Evolutionary conservation across 2,797 vertebrate species (phyloP).

Genomic region (Borostomias antarcticus): DNA sequence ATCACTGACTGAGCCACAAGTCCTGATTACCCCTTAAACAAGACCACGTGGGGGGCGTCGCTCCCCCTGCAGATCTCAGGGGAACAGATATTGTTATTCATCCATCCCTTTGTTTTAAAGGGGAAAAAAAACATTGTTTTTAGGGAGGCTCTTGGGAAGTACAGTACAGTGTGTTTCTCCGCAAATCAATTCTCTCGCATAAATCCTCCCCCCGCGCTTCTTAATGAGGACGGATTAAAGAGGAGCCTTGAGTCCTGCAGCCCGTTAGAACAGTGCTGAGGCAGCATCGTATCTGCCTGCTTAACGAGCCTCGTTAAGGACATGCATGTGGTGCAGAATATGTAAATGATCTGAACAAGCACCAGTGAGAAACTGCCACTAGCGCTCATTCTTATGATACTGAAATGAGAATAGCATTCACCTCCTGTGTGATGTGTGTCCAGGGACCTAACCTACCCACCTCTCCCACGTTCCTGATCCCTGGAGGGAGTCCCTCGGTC

Average conservation of each 20-base stretch:
- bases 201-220: not conserved
- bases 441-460: too few relatives aligned
- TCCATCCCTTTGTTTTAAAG: not conserved
- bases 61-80: too few relatives aligned
- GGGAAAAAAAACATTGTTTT: not conserved
- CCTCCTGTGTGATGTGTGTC: too few relatives aligned
- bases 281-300: too few relatives aligned
- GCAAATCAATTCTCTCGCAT: not conserved
- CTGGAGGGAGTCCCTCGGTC: not conserved
- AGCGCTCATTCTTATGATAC: too few relatives aligned
- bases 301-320: slow-evolving; percentile 1
- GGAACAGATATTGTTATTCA: too few relatives aligned
- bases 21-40: too few relatives aligned
- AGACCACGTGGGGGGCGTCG: too few relatives aligned
- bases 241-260: not conserved
- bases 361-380: too few relatives aligned
- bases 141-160: not conserved
- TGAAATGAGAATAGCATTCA: too few relatives aligned
- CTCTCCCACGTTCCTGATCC: too few relatives aligned
- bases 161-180: not conserved
- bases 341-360: not conserved
- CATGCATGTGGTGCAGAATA: slow-evolving; percentile 1
- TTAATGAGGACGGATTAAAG: slow-evolving; percentile 1
- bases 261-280: slow-evolving; percentile 7
- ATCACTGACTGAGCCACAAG: too few relatives aligned